Evolutionary conservation across 2,113 vertebrate species (phyloP), one percentile per base, ranked within the genome.

Genomic region (Plecotus auritus): DNA sequence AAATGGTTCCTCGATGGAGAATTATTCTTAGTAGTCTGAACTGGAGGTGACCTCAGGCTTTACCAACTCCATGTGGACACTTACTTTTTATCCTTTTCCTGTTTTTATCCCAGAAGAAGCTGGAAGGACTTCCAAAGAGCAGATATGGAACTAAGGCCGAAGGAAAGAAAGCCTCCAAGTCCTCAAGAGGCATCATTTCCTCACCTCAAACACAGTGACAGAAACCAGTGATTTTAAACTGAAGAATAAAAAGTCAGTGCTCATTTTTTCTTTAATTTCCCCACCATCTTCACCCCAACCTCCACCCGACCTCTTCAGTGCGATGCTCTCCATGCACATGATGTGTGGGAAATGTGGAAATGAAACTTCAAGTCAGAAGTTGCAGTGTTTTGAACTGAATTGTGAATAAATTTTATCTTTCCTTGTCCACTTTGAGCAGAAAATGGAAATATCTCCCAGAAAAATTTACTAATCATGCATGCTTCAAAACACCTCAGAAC

Each of bases 241-340:
- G 23, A 64, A 69, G 85, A 32, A 32, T n/a, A 32, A n/a, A 49
- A 45, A 40, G 37, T 2, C n/a, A 30, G 4, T 7, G 23, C 4
- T 30, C 47, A 0, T 28, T 18, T 45, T 7, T 78, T 18, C 35
- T 12, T 51, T 30, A 9, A 22, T 37, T 85, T 54, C 59, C 30
- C 82, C 66, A 8, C 1, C 54, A 1, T 30, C 28, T 9, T n/a
- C 45, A 4, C 28, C 70, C 20, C 45, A 9, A 7, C 28, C n/a
- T 42, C 1, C 30, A 12, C 56, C 3, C 5, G 9, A 8, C 11
- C 49, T 32, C 54, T 54, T 16, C 16, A n/a, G 70, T 13, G 8
- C 11, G 2, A n/a, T n/a, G 30, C 37, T 59, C 28, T 45, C 35
- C 37, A 2, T 18, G 35, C 2, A 3, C 4, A 0, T 14, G 16